Evolutionary conservation across 2,797 vertebrate genomes (phyloP).

Genomic region (Meriones psammophilus): DNA sequence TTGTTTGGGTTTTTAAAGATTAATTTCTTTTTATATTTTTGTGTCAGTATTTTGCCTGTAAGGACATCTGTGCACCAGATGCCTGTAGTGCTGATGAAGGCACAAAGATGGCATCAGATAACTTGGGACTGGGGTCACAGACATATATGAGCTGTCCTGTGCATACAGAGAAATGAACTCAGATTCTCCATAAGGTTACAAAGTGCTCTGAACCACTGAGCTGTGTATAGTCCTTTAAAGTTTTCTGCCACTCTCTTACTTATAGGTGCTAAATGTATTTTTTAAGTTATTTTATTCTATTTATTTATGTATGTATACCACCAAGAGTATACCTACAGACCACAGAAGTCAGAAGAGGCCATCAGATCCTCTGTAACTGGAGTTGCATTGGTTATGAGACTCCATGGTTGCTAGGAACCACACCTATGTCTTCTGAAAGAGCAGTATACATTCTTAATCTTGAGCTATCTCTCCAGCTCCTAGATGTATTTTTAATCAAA

Average conservation of each 20-base stretch:
- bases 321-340: not conserved
- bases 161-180: too few relatives aligned
- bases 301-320: not conserved
- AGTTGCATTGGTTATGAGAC: too few relatives aligned
- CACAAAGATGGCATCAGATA: not conserved
- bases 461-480: too few relatives aligned
- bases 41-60: not conserved
- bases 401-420: not conserved
- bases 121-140: not conserved
- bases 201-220: not conserved
- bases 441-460: too few relatives aligned
- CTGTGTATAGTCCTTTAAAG: not conserved
- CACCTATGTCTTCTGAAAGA: not conserved
- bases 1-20: not conserved
- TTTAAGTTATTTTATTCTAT: too few relatives aligned
- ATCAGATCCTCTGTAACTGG: not conserved
- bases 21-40: not conserved
- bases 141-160: not conserved
- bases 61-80: not conserved
- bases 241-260: not conserved
- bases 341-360: not conserved
- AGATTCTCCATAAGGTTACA: not conserved
- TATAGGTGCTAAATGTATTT: not conserved
- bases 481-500: not conserved
- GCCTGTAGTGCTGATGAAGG: not conserved